phyloP scores from a whole-genome alignment of 2,888 invertebrate genomes.

The Phragmatobia fuliginosa region DNA sequence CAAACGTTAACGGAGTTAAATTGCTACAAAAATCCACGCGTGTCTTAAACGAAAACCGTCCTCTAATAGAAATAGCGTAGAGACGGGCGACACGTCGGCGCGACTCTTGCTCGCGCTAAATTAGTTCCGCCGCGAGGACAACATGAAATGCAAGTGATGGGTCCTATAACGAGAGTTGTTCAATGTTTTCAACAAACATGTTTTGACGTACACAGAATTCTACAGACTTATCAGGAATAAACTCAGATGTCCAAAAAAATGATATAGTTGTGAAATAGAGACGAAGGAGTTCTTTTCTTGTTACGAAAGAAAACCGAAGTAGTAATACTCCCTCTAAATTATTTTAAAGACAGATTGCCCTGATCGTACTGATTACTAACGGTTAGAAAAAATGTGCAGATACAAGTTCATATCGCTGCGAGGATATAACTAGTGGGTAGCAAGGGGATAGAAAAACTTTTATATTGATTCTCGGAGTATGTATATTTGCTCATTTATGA shows the following conservation, averaged over 20 bases:
- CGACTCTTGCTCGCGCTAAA: conserved; percentile 16
- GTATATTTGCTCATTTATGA: background rate
- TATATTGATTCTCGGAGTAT: background rate
- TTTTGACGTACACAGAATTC: background rate
- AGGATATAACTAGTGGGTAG: no score
- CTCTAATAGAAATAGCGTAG: conserved; percentile 18
- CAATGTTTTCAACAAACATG: conserved; percentile 1
- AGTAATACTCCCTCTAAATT: background rate
- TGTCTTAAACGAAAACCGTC: conserved; percentile 21
- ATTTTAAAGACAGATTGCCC: background rate
- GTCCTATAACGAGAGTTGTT: conserved; percentile 12
- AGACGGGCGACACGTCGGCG: conserved; percentile 35
- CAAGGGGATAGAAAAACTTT: background rate
- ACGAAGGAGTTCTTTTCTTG: no score
- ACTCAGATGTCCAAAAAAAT: background rate
- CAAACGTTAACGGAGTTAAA: conserved; percentile 10
- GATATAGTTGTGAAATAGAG: background rate
- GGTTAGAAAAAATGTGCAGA: background rate
- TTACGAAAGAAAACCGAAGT: background rate
- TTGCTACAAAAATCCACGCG: conserved; percentile 8
- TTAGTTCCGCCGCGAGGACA: conserved; percentile 19
- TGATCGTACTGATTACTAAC: background rate
- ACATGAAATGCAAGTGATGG: conserved; percentile 15
- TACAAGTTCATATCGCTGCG: background rate
- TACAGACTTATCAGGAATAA: background rate